Evolutionary conservation across 2,888 invertebrate species (phyloP).

Genomic region (Nesidiocoris tenuis): DNA sequence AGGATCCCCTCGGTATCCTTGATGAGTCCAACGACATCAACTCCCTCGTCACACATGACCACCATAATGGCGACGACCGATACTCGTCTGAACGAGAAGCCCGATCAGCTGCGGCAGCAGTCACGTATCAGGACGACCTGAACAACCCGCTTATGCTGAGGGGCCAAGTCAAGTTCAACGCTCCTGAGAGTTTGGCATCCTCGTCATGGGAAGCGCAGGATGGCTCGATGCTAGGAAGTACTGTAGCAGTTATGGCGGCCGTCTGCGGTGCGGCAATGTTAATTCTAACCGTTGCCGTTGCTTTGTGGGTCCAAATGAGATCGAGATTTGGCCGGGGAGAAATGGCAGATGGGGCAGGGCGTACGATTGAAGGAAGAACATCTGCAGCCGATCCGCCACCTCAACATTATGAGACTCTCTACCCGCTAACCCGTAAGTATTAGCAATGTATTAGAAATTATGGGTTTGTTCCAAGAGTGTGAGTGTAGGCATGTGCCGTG

Average conservation of each 20-base stretch:
- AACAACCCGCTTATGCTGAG: conserved; percentile 22
- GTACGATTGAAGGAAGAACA: not conserved
- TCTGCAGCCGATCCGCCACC: not conserved
- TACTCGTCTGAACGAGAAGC: conserved; percentile 25
- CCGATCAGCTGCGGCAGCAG: conserved; percentile 6
- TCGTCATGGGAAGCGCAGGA: not conserved
- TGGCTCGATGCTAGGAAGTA: not conserved
- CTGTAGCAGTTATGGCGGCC: not conserved
- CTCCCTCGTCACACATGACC: conserved; percentile 9
- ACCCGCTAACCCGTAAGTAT: conserved; percentile 29
- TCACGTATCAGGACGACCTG: conserved; percentile 25
- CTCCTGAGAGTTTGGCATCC: conserved; percentile 16
- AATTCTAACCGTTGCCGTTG: not conserved
- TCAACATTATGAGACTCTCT: conserved; percentile 35
- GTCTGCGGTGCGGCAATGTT: not conserved
- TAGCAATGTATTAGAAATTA: no score
- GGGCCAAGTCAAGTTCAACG: conserved; percentile 31
- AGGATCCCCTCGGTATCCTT: not conserved
- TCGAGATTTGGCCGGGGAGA: not conserved
- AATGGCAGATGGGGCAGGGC: no score
- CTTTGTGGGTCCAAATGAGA: not conserved
- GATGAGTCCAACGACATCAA: conserved; percentile 43
- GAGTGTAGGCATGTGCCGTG: no score
- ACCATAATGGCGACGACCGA: not conserved
- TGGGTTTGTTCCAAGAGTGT: no score